Conservation (phyloP, 2,888 invertebrate species). For the Cyclophora albipunctata region DNA sequence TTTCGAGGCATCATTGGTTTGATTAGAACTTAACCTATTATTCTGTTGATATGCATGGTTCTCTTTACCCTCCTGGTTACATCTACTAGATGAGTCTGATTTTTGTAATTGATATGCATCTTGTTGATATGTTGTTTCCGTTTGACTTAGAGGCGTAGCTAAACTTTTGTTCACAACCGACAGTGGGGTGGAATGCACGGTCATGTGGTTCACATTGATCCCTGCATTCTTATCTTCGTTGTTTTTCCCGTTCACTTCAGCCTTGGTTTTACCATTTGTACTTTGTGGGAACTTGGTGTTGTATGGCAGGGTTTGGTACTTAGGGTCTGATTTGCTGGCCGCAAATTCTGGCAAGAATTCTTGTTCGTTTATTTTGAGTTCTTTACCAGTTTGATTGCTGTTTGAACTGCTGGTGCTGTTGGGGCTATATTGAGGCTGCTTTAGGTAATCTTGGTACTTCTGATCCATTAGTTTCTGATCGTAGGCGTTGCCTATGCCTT, state of each 20-base stretch:
- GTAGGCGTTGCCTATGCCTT: conserved; percentile 65
- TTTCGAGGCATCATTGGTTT: conserved; percentile 53
- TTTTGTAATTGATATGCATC: conserved; percentile 73
- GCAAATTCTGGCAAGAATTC: conserved; percentile 81
- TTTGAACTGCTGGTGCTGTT: conserved; percentile 70
- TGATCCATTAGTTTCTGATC: conserved; percentile 67
- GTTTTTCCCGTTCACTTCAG: conserved; percentile 54
- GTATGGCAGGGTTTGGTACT: conserved; percentile 93
- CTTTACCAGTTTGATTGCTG: conserved; percentile 66
- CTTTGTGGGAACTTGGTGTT: conserved; percentile 88
- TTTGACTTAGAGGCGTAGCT: conserved; percentile 78
- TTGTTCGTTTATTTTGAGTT: conserved; percentile 67
- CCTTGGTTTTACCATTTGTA: conserved; percentile 55
- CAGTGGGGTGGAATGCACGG: conserved; percentile 70
- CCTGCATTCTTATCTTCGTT: conserved; percentile 59
- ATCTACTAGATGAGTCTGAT: conserved; percentile 68
- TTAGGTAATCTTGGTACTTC: conserved; percentile 68
- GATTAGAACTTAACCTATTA: conserved; percentile 63
- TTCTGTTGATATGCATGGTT: conserved; percentile 73
- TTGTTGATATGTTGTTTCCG: conserved; percentile 70
- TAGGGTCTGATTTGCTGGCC: conserved; percentile 89
- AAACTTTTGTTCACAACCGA: conserved; percentile 78
- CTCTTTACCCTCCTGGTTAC: conserved; percentile 72
- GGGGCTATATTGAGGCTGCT: conserved; percentile 75
- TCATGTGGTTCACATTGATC: conserved; percentile 69